phyloP scores from a whole-genome alignment of 2,888 invertebrate species.

The Yponomeuta cagnagella region DNA sequence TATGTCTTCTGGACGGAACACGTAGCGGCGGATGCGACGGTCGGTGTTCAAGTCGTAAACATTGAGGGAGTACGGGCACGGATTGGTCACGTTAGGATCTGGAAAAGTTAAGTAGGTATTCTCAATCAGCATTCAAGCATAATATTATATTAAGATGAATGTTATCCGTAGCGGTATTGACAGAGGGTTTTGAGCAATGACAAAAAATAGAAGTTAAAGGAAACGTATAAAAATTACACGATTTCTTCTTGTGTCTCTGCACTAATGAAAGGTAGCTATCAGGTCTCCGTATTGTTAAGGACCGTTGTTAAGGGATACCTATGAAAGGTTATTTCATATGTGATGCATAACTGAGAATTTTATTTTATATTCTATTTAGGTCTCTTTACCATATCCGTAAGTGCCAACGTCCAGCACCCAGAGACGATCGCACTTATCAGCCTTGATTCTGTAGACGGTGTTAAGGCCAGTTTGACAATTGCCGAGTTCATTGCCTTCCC shows the following conservation, averaged over 20 bases:
- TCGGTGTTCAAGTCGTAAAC: constrained; percentile 86
- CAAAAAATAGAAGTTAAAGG: no score
- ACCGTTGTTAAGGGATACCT: no score
- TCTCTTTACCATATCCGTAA: constrained; percentile 80
- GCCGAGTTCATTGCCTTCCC: constrained; percentile 83
- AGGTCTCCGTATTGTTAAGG: no score
- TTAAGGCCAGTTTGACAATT: constrained; percentile 84
- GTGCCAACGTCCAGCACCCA: constrained; percentile 92
- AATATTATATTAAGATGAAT: not conserved
- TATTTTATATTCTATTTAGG: no score
- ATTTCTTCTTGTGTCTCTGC: no score
- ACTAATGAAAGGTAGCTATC: no score
- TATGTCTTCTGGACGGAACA: constrained; percentile 82
- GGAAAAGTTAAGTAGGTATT: constrained; percentile 28
- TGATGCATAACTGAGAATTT: no score
- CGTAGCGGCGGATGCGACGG: constrained; percentile 80
- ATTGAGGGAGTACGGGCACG: constrained; percentile 87
- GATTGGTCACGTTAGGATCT: constrained; percentile 77
- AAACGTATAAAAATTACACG: no score
- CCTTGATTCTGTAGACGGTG: constrained; percentile 87
- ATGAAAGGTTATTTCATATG: no score
- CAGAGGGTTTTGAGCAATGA: not conserved
- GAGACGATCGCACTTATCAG: constrained; percentile 84
- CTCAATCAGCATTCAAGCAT: no score
- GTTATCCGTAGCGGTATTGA: not conserved